These are phyloP conservation scores for Leptodactylus fuscus DNA, from an alignment of 2,113 vertebrate species.

Conservation along the genomic window DNA sequence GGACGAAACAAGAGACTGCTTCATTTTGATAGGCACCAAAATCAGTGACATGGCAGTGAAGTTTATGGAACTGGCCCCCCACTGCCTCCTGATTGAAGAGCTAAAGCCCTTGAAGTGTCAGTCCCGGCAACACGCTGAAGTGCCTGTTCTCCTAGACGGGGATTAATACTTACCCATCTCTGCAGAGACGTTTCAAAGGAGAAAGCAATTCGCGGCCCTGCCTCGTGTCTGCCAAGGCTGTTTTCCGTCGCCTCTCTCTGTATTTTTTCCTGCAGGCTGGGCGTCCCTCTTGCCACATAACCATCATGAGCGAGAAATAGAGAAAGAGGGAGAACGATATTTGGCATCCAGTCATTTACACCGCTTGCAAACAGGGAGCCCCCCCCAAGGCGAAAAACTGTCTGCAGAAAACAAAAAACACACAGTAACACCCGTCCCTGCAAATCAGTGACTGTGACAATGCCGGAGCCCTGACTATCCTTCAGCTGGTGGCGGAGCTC, in stretches of 20 bases:
- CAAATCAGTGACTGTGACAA: constrained; percentile 44
- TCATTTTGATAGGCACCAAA: constrained; percentile 45
- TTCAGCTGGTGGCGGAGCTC: constrained; percentile 31
- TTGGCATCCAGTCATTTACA: constrained; percentile 40
- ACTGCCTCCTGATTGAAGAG: constrained; percentile 8
- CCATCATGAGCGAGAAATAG: background rate
- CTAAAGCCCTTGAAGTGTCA: constrained; percentile 52
- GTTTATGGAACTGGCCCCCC: constrained; percentile 21
- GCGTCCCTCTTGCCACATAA: constrained; percentile 48
- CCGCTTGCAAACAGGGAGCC: constrained; percentile 6
- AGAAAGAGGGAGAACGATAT: constrained; percentile 40
- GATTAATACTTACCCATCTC: constrained; percentile 35
- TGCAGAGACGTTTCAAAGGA: constrained; percentile 46
- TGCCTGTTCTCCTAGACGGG: constrained; percentile 32
- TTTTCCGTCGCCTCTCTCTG: constrained; percentile 23
- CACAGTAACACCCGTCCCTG: constrained; percentile 39
- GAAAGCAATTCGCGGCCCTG: constrained; percentile 13
- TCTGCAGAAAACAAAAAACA: constrained; percentile 30
- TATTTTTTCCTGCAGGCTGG: constrained; percentile 12
- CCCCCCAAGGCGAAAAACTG: constrained; percentile 35
- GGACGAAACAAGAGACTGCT: constrained; percentile 15
- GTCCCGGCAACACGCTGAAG: constrained; percentile 26
- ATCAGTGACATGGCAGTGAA: constrained; percentile 18
- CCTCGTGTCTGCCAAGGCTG: background rate
- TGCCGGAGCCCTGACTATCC: constrained; percentile 5